These are phyloP conservation scores for Myiotriccus ornatus DNA, from an alignment of 2,797 vertebrate genomes.

Conservation along the genomic window DNA sequence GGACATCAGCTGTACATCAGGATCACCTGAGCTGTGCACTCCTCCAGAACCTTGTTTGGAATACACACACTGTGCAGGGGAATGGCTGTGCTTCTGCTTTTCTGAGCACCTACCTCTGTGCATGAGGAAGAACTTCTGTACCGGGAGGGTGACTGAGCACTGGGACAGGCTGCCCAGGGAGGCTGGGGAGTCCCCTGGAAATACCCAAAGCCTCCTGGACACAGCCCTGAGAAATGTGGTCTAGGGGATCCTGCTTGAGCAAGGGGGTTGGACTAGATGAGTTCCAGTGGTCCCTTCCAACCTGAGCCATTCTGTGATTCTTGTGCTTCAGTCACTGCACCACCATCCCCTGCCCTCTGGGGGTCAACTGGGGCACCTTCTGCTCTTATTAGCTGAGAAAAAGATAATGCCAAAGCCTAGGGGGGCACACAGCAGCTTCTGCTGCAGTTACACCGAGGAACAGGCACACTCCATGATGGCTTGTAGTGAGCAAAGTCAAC, in stretches of 20 bases:
- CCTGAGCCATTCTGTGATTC: not conserved
- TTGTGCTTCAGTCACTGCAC: too few relatives aligned
- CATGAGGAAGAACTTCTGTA: not conserved
- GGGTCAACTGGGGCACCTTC: not conserved
- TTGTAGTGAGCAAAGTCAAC: not conserved
- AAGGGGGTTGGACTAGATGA: not conserved
- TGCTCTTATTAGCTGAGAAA: not conserved
- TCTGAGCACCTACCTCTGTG: not conserved
- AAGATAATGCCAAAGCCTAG: not conserved
- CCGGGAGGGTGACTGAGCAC: not conserved
- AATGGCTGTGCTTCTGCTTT: not conserved
- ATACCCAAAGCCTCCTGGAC: not conserved
- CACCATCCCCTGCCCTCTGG: rapidly evolving
- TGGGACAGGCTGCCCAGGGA: not conserved
- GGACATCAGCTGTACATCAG: not conserved
- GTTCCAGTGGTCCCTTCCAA: not conserved
- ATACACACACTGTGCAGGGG: not conserved
- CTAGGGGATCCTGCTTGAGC: not conserved
- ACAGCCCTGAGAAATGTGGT: not conserved
- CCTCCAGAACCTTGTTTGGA: not conserved
- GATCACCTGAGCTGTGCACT: not conserved
- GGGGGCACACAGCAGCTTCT: not conserved
- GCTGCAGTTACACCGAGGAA: not conserved
- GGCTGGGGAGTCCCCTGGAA: not conserved
- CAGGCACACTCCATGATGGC: rapidly evolving